Evolutionary conservation across 2,888 invertebrate species (phyloP).

Genomic region (Xylota segnis): DNA sequence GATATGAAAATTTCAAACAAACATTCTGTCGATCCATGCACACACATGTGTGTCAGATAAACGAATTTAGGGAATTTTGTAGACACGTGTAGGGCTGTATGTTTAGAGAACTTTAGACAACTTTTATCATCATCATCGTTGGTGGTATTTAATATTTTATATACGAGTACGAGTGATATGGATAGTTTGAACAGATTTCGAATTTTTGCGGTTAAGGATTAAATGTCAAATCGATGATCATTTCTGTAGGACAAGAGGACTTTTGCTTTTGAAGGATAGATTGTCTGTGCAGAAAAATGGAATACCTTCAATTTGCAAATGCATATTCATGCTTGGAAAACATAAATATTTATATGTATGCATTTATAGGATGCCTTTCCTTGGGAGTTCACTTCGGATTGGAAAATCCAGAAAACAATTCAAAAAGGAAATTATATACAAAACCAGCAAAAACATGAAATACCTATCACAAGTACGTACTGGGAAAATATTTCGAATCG

Average conservation of each 20-base stretch:
- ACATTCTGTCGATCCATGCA: constrained; percentile 1
- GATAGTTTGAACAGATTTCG: neutral
- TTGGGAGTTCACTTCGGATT: neutral
- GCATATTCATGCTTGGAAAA: neutral
- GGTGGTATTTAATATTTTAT: neutral
- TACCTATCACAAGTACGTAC: neutral
- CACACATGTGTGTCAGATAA: neutral
- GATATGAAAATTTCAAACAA: constrained; percentile 22
- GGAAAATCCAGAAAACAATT: neutral
- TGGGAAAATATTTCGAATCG: neutral
- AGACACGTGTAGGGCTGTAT: constrained; percentile 8
- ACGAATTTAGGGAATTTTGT: neutral
- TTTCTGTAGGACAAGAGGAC: neutral
- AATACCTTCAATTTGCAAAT: neutral
- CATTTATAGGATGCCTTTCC: neutral
- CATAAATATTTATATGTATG: neutral
- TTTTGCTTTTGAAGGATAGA: neutral
- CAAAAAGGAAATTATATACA: neutral
- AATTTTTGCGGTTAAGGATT: neutral
- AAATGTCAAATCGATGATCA: neutral
- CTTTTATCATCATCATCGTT: neutral
- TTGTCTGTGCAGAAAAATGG: neutral
- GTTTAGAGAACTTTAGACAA: neutral
- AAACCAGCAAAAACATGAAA: neutral
- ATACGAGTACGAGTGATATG: neutral